Evolutionary conservation across 2,888 invertebrate genomes (phyloP).

Genomic region (Leucophenga montana): DNA sequence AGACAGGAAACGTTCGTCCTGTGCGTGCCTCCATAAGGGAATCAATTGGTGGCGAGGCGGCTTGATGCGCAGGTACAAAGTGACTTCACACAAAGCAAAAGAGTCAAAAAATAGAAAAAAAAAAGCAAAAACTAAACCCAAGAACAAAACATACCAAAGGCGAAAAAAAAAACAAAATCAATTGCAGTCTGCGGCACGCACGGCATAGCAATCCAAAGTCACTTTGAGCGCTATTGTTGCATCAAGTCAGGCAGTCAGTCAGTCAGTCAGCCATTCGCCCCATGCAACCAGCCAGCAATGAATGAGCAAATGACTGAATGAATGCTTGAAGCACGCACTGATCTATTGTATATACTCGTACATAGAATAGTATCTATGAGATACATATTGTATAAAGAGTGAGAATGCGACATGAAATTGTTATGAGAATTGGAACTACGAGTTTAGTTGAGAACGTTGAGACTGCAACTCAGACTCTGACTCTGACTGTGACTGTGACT

Average conservation of each 20-base stretch:
- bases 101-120: conserved; percentile 14
- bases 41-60: too few species aligned
- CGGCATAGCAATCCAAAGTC: conserved; percentile 33
- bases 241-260: conserved; percentile 1
- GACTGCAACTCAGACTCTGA: not conserved
- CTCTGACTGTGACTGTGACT: too few species aligned
- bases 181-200: conserved; percentile 62
- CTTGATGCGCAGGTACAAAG: conserved; percentile 55
- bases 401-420: not conserved
- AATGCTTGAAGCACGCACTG: conserved; percentile 1
- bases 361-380: conserved; percentile 17
- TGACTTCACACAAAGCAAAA: conserved; percentile 63
- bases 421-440: not conserved
- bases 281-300: conserved; percentile 1
- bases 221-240: too few species aligned
- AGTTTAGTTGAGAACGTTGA: too few species aligned
- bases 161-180: conserved; percentile 56
- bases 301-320: conserved; percentile 19
- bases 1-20: conserved; percentile 30
- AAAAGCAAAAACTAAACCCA: conserved; percentile 6
- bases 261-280: too few species aligned
- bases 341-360: not conserved
- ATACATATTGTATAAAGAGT: conserved; percentile 33
- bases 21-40: conserved; percentile 39
- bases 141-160: conserved; percentile 29